Base-by-base conservation (phyloP, 2,888 invertebrate genomes). In the Stramonita haemastoma region DNA sequence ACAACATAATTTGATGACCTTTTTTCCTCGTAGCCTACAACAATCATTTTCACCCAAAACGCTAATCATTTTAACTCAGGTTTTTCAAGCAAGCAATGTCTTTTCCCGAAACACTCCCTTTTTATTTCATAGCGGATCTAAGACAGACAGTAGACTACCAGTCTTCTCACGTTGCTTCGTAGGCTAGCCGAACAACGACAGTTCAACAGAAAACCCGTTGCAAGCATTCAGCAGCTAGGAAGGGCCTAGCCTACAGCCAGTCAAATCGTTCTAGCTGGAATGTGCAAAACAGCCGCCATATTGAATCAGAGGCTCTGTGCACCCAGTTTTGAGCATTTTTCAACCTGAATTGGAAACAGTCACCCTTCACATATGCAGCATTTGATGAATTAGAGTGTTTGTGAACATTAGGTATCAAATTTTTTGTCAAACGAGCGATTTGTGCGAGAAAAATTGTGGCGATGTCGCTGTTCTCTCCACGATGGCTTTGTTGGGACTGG, bases 211-310 rank as follows among this genome's bases (percentile, higher is more conserved):
- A 86, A 29, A 32, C 19, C 66, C 66, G 22, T 32, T 86, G 86
- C 86, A 66, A 57, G 86, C 86, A 66, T 86, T 57, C 60, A 29
- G 86, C 86, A 60, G 86, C 60, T 8, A 5, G n/a, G n/a, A n/a
- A n/a, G n/a, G n/a, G 46, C 46, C 56, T 56, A n/a, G 70, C 19
- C 79, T 77, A 84, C 88, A 88, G 88, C 89, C 89, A 89, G 89
- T 89, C 87, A 87, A 87, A 87, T 87, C 89, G 89, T 84, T 66
- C 81, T 36, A 70, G 83, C 73, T 89, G 89, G 89, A 84, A 89
- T 89, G 66, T 85, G 83, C 85, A 32, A 79, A 57, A 60, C 83
- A 85, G 89, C 85, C 89, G 89, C 89, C 89, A 89, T 89, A 46
- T 89, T 89, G 89, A 89, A 89, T 89, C 56, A 36, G 17, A 85